Base-by-base conservation (phyloP, 2,888 invertebrate species). In the Chloromyia formosa region DNA sequence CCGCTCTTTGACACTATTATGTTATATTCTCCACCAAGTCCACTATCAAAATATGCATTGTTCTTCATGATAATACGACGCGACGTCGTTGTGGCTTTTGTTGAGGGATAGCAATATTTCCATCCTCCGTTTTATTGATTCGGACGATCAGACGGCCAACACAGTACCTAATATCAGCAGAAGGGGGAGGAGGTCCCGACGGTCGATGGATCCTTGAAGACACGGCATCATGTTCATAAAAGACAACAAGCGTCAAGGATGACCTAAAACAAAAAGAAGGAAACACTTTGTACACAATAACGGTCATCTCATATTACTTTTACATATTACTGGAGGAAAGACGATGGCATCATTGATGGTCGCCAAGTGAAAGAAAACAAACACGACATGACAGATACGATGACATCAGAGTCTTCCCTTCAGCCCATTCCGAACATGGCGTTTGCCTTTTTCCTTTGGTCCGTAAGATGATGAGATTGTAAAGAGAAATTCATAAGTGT, bases 221-320 rank as follows among this genome's bases (percentile, higher is more conserved):
- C 10, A 56, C 14, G 4, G 9, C 53, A 14, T 14, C 16, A 14
- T 56, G 10, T 16, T 10, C 20, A 56, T 10, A 20, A 49, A 56
- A 20, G 56, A 20, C 16, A 56, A 18, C 56, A 20, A 56, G 22
- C 4, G 22, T 56, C 16, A 20, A 56, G 22, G 56, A 56, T 56
- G 22, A 56, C 22, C 56, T 56, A 56, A 35, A 7, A 35, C 27
- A 53, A 16, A 12, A 53, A 53, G 53, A 16, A 16, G 56, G 56
- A 20, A 20, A 56, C 10, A 20, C 5, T 18, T 3, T 56, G 5
- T 20, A 56, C 56, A 54, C 54, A 56, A 56, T 56, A 18, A 56
- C 18, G 56, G 56, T 20, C 22, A 56, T 16, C 56, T 56, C 56
- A 56, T 56, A 56, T 56, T 56, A 56, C 56, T 56, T 16, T 18